phyloP scores from a whole-genome alignment of 1,140 invertebrate species.

The Centruroides sculpturatus region DNA sequence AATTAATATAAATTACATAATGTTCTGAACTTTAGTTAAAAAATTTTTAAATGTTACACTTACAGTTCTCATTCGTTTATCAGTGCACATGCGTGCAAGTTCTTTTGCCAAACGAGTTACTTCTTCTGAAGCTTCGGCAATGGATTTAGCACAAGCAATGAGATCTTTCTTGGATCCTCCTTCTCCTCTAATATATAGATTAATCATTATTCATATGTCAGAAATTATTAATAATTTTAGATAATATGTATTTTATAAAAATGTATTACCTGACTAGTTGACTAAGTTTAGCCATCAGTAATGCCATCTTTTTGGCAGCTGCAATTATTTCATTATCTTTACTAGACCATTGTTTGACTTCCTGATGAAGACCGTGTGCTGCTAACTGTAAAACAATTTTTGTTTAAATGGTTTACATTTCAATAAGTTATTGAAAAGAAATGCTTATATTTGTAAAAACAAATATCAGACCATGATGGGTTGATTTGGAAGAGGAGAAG shows the following conservation, averaged over 20 bases:
- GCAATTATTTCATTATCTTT: constrained; percentile 99
- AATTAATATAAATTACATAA: too few relatives aligned
- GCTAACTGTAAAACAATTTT: constrained; percentile 59
- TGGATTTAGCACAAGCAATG: constrained; percentile 93
- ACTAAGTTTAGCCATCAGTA: constrained; percentile 90
- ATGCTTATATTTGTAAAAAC: background rate
- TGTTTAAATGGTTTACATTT: background rate
- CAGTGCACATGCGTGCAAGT: constrained; percentile 91
- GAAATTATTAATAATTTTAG: background rate
- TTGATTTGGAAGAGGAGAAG: constrained; percentile 82
- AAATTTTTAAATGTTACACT: too few relatives aligned
- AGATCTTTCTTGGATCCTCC: constrained; percentile 90
- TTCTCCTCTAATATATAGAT: constrained; percentile 49
- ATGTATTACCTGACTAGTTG: constrained; percentile 59
- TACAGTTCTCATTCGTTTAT: constrained; percentile 93
- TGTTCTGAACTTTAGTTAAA: too few relatives aligned
- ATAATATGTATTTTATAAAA: background rate
- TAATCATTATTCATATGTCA: background rate
- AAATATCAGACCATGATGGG: constrained; percentile 70
- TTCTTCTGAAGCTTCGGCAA: constrained; percentile 95
- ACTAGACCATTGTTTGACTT: constrained; percentile 96
- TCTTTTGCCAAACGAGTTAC: constrained; percentile 94
- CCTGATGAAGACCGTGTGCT: constrained; percentile 92
- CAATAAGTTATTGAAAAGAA: background rate
- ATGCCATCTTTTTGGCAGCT: constrained; percentile 95